Evolutionary conservation across 2,113 vertebrate species (phyloP).

Genomic region (Marmota monax): DNA sequence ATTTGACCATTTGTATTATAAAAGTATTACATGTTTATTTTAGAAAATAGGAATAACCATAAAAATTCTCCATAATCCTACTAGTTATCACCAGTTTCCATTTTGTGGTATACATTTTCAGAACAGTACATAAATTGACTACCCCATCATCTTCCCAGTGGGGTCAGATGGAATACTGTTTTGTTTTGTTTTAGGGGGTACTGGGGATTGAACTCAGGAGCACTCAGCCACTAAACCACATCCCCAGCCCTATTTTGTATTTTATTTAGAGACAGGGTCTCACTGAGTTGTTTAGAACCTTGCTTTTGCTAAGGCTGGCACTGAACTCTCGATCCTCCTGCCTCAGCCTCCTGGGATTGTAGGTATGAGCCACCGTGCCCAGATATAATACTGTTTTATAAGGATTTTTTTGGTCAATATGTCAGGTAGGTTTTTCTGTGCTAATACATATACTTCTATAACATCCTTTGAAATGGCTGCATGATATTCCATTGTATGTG

Average conservation of each 20-base stretch:
- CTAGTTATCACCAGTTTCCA: slow-evolving; percentile 3
- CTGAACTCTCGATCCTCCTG: no score
- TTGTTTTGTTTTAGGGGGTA: no score
- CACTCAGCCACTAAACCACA: no score
- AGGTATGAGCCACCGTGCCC: no score
- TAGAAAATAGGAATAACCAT: slow-evolving; percentile 34
- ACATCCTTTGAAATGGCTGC: slow-evolving; percentile 12
- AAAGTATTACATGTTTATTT: slow-evolving; percentile 31
- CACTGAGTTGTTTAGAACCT: no score
- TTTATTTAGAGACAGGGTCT: no score
- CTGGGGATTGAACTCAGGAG: no score
- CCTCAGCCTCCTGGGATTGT: no score
- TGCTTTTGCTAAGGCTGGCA: no score
- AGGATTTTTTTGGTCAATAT: not conserved
- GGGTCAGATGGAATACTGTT: not conserved
- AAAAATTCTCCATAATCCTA: not conserved
- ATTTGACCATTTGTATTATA: slow-evolving; percentile 42
- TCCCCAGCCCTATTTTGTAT: no score
- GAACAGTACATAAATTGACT: not conserved
- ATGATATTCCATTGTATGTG: slow-evolving; percentile 3
- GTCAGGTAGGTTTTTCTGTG: not conserved
- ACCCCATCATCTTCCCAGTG: not conserved
- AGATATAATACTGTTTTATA: not conserved
- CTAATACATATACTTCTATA: slow-evolving; percentile 7
- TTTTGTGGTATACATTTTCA: slow-evolving; percentile 37